These are phyloP conservation scores for Dipodomys stephensi DNA, from an alignment of 2,113 vertebrate genomes.

Conservation along the genomic window DNA sequence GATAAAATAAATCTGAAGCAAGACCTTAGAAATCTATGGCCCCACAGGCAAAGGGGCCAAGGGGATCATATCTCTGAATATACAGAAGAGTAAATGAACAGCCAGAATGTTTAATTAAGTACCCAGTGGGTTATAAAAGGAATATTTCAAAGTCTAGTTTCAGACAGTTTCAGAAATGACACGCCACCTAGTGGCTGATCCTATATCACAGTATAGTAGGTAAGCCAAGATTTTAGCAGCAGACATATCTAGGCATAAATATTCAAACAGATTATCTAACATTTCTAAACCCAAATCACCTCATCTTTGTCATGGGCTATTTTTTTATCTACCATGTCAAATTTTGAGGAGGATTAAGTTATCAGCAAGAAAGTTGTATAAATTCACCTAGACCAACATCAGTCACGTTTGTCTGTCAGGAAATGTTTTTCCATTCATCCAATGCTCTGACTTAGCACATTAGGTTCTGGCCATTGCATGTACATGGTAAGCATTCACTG, in stretches of 20 bases:
- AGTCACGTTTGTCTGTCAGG: background rate
- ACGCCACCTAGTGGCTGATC: background rate
- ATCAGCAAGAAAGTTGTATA: background rate
- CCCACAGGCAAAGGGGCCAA: background rate
- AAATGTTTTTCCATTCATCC: background rate
- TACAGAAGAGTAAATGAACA: background rate
- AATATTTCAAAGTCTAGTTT: background rate
- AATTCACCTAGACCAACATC: slow-evolving; percentile 13
- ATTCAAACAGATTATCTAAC: background rate
- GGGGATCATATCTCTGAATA: background rate
- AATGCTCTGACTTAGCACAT: background rate
- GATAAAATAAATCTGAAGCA: background rate
- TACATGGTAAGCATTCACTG: background rate
- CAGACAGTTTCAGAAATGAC: background rate
- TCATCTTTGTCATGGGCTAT: background rate
- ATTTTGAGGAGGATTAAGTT: slow-evolving; percentile 24
- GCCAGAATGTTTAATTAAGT: background rate
- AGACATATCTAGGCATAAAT: background rate
- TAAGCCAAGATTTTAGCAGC: background rate
- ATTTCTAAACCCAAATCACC: background rate
- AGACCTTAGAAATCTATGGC: background rate
- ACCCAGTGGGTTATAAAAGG: background rate
- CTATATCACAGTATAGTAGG: background rate
- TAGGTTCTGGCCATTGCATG: background rate
- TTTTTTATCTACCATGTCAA: background rate